phyloP scores from a whole-genome alignment of 1,140 invertebrate species.

The Hesperophylax magnus region DNA sequence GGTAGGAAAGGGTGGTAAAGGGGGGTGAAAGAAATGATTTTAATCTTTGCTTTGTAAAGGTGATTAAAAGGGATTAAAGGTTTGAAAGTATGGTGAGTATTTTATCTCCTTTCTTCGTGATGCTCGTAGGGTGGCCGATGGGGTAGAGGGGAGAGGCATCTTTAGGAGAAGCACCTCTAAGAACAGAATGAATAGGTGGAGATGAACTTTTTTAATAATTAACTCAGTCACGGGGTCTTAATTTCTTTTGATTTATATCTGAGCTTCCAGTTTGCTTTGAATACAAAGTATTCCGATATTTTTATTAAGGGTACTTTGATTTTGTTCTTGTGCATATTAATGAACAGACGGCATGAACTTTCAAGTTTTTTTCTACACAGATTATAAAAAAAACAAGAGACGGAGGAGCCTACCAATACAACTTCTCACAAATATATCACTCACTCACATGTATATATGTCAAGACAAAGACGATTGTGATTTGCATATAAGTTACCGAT shows the following conservation, averaged over 20 bases:
- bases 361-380: no score
- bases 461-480: no score
- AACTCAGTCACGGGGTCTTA: slow-evolving; percentile 55
- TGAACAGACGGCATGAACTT: neutral
- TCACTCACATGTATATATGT: no score
- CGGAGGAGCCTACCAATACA: no score
- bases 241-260: slow-evolving; percentile 57
- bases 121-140: neutral
- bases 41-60: slow-evolving; percentile 74
- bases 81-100: slow-evolving; percentile 58
- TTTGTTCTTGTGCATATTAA: slow-evolving; percentile 13
- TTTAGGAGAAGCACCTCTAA: slow-evolving; percentile 26
- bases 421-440: no score
- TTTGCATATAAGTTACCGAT: no score
- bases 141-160: neutral
- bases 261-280: slow-evolving; percentile 36
- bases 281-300: slow-evolving; percentile 16
- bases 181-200: slow-evolving; percentile 53
- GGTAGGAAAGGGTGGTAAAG: slow-evolving; percentile 10
- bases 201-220: slow-evolving; percentile 59
- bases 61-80: slow-evolving; percentile 73
- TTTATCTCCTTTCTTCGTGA: slow-evolving; percentile 55
- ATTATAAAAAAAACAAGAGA: no score
- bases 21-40: slow-evolving; percentile 69
- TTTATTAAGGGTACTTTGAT: slow-evolving; percentile 21